A percentile compares a stretch with the other conserved stretches of the same genome.
Evolutionary conservation across 2,888 invertebrate species (phyloP).

Genomic region (Allacma fusca): DNA sequence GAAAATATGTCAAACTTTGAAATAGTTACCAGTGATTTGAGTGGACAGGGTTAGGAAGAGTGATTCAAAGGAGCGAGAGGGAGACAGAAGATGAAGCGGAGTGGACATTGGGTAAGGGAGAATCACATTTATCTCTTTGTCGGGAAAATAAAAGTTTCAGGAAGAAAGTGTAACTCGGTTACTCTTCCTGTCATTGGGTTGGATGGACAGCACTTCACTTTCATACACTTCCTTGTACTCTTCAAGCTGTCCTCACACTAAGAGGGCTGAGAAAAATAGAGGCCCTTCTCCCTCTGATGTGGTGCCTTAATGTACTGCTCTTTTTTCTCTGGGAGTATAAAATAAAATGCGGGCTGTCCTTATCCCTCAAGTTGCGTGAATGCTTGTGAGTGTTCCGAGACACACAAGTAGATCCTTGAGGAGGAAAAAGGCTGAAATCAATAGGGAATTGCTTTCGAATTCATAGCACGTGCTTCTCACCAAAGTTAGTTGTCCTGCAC

Average conservation of each 20-base stretch:
- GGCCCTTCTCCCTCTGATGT: no score
- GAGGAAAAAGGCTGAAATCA: conserved; percentile 12
- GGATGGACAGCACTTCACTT: conserved; percentile 36
- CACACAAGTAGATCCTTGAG: not conserved
- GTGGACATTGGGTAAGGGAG: conserved; percentile 29
- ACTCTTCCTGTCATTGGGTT: conserved; percentile 33
- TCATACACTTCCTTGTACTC: conserved; percentile 23
- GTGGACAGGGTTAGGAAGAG: not conserved
- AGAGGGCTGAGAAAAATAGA: no score
- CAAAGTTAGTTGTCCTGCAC: conserved; percentile 39
- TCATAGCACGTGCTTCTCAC: conserved; percentile 34
- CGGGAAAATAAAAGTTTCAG: conserved; percentile 28
- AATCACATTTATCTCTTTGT: conserved; percentile 27
- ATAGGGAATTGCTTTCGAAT: conserved; percentile 38
- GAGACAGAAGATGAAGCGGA: conserved; percentile 9
- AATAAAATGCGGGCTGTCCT: no score
- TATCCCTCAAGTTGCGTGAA: no score
- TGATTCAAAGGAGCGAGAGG: conserved; percentile 7
- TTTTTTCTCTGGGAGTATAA: no score
- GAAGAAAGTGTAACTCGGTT: conserved; percentile 33
- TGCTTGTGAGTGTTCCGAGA: not conserved
- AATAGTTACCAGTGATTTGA: not conserved
- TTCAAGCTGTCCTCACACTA: not conserved
- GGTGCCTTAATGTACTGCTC: no score
- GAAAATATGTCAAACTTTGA: not conserved